phyloP scores from a whole-genome alignment of 2,797 vertebrate species.

The Muraenolepis orangiensis region DNA sequence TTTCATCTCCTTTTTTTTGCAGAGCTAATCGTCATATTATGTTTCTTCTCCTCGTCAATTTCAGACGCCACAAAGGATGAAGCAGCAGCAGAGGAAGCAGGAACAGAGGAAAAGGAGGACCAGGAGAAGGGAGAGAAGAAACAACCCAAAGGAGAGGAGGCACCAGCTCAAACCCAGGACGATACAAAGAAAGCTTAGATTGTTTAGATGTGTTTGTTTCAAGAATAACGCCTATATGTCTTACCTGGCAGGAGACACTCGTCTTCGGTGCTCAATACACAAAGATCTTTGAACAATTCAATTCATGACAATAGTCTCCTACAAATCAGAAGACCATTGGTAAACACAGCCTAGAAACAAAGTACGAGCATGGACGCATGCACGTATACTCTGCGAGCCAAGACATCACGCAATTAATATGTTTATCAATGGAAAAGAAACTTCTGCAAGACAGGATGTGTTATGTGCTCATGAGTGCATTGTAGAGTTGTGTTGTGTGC shows the following conservation, averaged over 20 bases:
- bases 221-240: constrained; percentile 26
- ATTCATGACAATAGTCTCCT: constrained; percentile 30
- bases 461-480: constrained; percentile 21
- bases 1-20: not conserved
- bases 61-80: constrained; percentile 31
- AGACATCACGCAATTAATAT: constrained; percentile 3
- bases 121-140: constrained; percentile 38
- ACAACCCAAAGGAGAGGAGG: constrained; percentile 32
- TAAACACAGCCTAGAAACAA: constrained; percentile 21
- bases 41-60: constrained; percentile 7
- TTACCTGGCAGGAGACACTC: constrained; percentile 10
- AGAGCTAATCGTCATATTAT: not conserved
- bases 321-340: constrained; percentile 12
- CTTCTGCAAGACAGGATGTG: constrained; percentile 13
- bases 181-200: constrained; percentile 35
- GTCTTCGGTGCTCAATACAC: constrained; percentile 28
- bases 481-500: constrained; percentile 30
- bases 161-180: constrained; percentile 31
- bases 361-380: constrained; percentile 41
- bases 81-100: constrained; percentile 40
- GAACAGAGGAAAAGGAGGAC: constrained; percentile 29
- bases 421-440: constrained; percentile 5
- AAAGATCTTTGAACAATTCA: constrained; percentile 23
- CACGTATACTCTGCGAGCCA: constrained; percentile 29
- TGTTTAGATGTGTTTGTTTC: constrained; percentile 33